A percentile compares a stretch with the other conserved stretches of the same genome.
These are phyloP conservation scores for Coccyzus lansbergi DNA, from an alignment of 2,797 vertebrate genomes.

Conservation along the genomic window DNA sequence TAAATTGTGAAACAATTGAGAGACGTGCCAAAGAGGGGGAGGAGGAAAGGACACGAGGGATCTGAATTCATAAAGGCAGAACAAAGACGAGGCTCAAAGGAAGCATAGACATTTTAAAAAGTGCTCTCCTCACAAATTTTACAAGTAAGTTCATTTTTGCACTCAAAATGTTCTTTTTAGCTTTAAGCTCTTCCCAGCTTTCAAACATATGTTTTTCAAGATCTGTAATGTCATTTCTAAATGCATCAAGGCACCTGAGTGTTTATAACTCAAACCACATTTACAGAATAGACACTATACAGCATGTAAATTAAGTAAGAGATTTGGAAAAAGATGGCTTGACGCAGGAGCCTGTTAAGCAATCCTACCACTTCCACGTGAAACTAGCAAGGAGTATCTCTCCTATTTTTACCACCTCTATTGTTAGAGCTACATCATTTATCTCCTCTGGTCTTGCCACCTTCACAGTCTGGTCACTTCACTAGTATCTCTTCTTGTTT, in stretches of 20 bases:
- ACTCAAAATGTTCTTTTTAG: neutral
- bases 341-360: neutral
- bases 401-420: neutral
- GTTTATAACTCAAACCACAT: neutral
- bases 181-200: neutral
- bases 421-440: neutral
- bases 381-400: neutral
- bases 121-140: neutral
- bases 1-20: slow-evolving; percentile 69
- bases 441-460: neutral
- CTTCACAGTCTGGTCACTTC: neutral
- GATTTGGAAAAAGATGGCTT: neutral
- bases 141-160: neutral
- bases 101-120: slow-evolving; percentile 24
- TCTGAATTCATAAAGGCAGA: slow-evolving; percentile 66
- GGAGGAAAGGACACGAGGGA: neutral
- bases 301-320: neutral
- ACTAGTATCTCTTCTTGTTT: neutral
- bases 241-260: neutral
- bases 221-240: neutral
- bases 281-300: neutral
- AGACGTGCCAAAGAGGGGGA: neutral
- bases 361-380: neutral
- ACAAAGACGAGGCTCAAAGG: slow-evolving; percentile 52
- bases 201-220: neutral